Evolutionary conservation across 2,797 vertebrate genomes (phyloP), one percentile per base, ranked within the genome.

Genomic region (Bucorvus abyssinicus): DNA sequence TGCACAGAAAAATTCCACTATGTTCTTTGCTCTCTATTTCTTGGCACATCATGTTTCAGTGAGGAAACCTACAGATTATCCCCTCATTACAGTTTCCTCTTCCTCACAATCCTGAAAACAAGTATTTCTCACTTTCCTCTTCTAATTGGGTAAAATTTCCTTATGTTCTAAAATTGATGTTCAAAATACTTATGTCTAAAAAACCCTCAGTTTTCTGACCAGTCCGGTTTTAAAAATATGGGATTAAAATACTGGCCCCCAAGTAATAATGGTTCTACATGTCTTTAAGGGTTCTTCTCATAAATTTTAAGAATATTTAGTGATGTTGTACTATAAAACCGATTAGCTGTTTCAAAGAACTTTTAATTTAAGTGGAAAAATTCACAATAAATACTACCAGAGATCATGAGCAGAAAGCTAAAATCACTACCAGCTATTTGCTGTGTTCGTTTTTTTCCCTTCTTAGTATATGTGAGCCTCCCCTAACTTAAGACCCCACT

Each of bases 1-100:
- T 90, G 63, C 76, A 70, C 36, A 94, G 47, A 85, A 88, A 86
- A 90, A 78, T n/a, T 84, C 60, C 55, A 42, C 69, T 75, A 15
- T 12, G 60, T 47, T 77, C 61, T 80, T 86, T 67, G 52, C 38
- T 87, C 71, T 69, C 56, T 77, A 13, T 87, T 93, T 34, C 61
- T 74, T 60, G 24, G 63, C 34, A 77, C 19, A 75, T 80, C 47
- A 40, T 16, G 76, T 60, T 22, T n/a, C 90, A 79, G 45, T 13
- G 60, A 84, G 68, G 22, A 84, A 90, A 77, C 32, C 34, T 70
- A 81, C 8, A 82, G 55, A 89, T 63, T 60, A 70, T 70, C 32
- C 18, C 22, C 32, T 70, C n/a, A 81, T 68, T 76, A 95, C n/a
- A 81, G 26, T n/a, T 44, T 84, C 30, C 17, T 49, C 24, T n/a